Percentiles rank a stretch among this genome's conserved stretches.
Conservation (phyloP, 37 sponge, comb jelly and placozoan genomes). For the Theonella swinhoei region DNA sequence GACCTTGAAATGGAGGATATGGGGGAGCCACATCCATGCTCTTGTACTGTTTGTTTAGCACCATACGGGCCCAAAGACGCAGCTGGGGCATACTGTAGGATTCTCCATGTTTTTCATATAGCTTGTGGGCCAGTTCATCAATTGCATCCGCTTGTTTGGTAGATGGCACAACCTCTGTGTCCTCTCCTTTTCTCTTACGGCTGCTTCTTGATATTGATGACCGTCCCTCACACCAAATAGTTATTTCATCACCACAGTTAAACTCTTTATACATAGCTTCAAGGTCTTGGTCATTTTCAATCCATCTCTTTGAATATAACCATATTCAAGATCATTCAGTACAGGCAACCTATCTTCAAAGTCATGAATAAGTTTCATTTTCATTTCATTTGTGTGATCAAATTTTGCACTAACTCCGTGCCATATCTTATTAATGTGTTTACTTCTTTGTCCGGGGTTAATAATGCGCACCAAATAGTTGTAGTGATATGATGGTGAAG, state of each 20-base stretch:
- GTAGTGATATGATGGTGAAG: too few relatives aligned
- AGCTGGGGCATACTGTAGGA: too few relatives aligned
- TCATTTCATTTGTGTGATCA: background rate
- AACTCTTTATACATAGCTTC: slow-evolving; percentile 17
- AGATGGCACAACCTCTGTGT: background rate
- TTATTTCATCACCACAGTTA: background rate
- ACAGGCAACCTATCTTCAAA: too few relatives aligned
- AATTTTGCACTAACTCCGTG: background rate
- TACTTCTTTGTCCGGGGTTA: background rate
- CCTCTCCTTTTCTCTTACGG: background rate
- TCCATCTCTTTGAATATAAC: background rate
- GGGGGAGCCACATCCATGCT: too few relatives aligned
- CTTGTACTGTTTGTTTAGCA: too few relatives aligned
- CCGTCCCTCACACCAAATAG: slow-evolving; percentile 11
- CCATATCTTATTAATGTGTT: background rate
- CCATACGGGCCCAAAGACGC: too few relatives aligned
- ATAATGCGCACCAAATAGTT: background rate
- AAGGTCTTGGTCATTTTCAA: slow-evolving; percentile 1
- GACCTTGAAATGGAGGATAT: too few relatives aligned
- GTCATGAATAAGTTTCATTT: background rate
- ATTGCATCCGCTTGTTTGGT: background rate
- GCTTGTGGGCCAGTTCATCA: background rate
- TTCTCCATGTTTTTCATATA: too few relatives aligned
- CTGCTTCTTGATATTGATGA: too few relatives aligned
- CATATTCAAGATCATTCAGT: too few relatives aligned